Conservation (phyloP, 2,888 invertebrate species). For the Ashinkailepas kermadecensis region DNA sequence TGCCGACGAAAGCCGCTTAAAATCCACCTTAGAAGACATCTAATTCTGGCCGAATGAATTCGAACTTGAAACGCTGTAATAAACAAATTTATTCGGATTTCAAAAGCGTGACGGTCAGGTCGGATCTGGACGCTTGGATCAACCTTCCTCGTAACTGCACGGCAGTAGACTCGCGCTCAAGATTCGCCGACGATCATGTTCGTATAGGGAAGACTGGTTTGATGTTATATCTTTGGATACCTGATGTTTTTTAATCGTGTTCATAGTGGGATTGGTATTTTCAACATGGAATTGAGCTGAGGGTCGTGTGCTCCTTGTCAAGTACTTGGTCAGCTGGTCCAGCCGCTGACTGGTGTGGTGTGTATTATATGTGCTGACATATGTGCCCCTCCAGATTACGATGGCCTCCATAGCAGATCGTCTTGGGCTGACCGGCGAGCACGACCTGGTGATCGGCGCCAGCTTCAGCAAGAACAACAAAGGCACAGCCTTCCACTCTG, state of each 20-base stretch:
- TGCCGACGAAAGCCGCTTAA: no score
- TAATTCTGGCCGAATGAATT: no score
- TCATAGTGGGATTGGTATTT: neutral
- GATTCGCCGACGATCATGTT: no score
- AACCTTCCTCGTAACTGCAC: no score
- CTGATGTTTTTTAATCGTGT: neutral
- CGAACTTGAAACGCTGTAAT: no score
- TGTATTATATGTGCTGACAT: neutral
- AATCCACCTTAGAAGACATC: no score
- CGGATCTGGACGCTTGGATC: no score
- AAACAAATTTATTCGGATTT: no score
- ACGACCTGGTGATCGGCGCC: slow-evolving; percentile 6
- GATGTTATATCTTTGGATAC: neutral
- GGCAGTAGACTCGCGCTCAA: no score
- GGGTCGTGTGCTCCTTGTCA: neutral
- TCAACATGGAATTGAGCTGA: neutral
- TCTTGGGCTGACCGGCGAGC: slow-evolving; percentile 1
- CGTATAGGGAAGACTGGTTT: neutral
- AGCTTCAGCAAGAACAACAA: slow-evolving; percentile 10
- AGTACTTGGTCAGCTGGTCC: no score
- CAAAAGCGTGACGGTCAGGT: no score
- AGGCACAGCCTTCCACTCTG: neutral
- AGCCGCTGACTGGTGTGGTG: no score
- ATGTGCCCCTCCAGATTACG: neutral
- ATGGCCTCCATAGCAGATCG: slow-evolving; percentile 17